Conservation (phyloP, 1,140 invertebrate genomes). For the Drosophila sulfurigaster region DNA sequence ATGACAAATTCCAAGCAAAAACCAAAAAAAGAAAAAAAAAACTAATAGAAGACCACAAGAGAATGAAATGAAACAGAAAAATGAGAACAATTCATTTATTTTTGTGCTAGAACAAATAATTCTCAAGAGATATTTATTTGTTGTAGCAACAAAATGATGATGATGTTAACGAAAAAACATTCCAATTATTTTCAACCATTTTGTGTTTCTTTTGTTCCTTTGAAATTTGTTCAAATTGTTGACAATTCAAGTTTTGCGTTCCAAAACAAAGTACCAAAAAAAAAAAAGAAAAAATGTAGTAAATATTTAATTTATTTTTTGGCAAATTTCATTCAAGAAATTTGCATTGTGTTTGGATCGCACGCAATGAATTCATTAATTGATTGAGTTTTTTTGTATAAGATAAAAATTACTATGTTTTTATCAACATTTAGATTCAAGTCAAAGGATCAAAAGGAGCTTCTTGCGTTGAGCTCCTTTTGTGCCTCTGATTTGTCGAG, state of each 20-base stretch:
- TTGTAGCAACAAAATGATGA: slow-evolving; percentile 10
- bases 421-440: slow-evolving; percentile 80
- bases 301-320: not conserved
- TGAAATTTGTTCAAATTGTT: slow-evolving; percentile 10
- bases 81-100: not conserved
- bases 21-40: slow-evolving; percentile 44
- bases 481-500: slow-evolving; percentile 56
- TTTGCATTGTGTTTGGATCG: not conserved
- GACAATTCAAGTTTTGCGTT: slow-evolving; percentile 32
- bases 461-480: slow-evolving; percentile 56
- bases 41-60: slow-evolving; percentile 39
- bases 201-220: slow-evolving; percentile 34
- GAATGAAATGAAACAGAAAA: slow-evolving; percentile 32
- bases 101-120: slow-evolving; percentile 31
- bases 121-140: slow-evolving; percentile 11
- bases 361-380: slow-evolving; percentile 22
- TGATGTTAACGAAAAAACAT: slow-evolving; percentile 21
- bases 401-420: slow-evolving; percentile 84
- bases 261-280: slow-evolving; percentile 18
- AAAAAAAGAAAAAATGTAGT: slow-evolving; percentile 13
- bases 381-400: slow-evolving; percentile 82
- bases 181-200: slow-evolving; percentile 24
- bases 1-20: slow-evolving; percentile 54
- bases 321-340: slow-evolving; percentile 4
- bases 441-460: slow-evolving; percentile 57